Evolutionary conservation across 1,140 invertebrate species (phyloP).

Genomic region (Euura lappo): DNA sequence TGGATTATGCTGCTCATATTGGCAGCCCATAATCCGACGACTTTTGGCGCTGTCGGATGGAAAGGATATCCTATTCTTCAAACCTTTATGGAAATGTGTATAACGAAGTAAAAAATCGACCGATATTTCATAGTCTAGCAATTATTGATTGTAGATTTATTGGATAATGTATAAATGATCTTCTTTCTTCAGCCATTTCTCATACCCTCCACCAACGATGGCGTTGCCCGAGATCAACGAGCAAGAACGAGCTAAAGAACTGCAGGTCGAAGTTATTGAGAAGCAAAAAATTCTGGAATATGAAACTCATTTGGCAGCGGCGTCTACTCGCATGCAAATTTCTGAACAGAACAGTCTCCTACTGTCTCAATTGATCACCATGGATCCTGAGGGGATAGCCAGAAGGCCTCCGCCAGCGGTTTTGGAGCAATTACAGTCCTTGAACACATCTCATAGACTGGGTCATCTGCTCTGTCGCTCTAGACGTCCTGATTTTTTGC

Average conservation of each 20-base stretch:
- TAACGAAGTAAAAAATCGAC: conserved; percentile 78
- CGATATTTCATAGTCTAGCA: conserved; percentile 7
- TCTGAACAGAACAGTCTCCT: conserved; percentile 90
- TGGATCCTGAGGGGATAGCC: conserved; percentile 84
- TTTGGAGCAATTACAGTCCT: conserved; percentile 79
- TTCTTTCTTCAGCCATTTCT: conserved; percentile 65
- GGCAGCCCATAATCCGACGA: conserved; percentile 88
- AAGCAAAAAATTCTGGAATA: conserved; percentile 89
- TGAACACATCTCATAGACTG: conserved; percentile 81
- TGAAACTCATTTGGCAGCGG: conserved; percentile 91
- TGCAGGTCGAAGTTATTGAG: conserved; percentile 75
- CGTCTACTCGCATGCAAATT: conserved; percentile 83
- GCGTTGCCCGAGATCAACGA: conserved; percentile 67
- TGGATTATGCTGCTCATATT: conserved; percentile 92
- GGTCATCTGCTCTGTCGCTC: conserved; percentile 91
- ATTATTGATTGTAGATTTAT: conserved; percentile 5
- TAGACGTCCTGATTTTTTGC: conserved; percentile 88
- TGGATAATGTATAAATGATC: conserved; percentile 11
- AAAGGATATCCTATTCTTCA: conserved; percentile 91
- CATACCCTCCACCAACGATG: conserved; percentile 78
- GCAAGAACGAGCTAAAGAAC: conserved; percentile 67
- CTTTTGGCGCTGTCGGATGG: conserved; percentile 87
- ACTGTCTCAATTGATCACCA: conserved; percentile 75
- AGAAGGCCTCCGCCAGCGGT: conserved; percentile 79
- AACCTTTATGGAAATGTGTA: conserved; percentile 95